These are phyloP conservation scores for Spondyliosoma cantharus DNA, from an alignment of 2,797 vertebrate species.

Conservation along the genomic window DNA sequence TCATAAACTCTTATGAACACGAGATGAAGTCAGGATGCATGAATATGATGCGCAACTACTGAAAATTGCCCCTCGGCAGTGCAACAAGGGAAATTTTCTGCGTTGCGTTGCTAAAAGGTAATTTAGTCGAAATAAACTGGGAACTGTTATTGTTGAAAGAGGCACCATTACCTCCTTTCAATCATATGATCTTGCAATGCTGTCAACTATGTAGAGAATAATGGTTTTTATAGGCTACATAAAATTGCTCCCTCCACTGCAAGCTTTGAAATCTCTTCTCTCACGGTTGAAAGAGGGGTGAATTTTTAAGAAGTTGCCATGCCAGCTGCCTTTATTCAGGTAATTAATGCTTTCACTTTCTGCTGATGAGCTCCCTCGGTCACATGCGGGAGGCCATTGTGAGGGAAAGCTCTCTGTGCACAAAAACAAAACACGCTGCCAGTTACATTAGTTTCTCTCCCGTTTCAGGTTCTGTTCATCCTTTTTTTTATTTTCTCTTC, in stretches of 20 bases:
- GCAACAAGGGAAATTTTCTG: constrained; percentile 43
- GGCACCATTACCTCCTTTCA: constrained; percentile 59
- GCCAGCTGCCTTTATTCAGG: constrained; percentile 67
- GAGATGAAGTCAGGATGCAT: constrained; percentile 34
- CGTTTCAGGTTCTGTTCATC: constrained; percentile 27
- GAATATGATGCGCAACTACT: constrained; percentile 36
- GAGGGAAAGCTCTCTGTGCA: constrained; percentile 37
- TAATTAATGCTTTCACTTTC: constrained; percentile 74
- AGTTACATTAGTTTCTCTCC: constrained; percentile 46
- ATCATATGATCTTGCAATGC: constrained; percentile 46
- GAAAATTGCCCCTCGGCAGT: constrained; percentile 46
- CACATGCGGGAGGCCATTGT: constrained; percentile 53
- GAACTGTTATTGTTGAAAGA: constrained; percentile 59
- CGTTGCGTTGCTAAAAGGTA: constrained; percentile 38
- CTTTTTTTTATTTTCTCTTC: constrained; percentile 9
- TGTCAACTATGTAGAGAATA: constrained; percentile 49
- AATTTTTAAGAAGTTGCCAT: constrained; percentile 51
- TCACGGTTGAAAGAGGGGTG: constrained; percentile 36
- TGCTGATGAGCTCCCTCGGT: constrained; percentile 65
- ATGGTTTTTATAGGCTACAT: constrained; percentile 46
- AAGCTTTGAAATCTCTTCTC: constrained; percentile 42
- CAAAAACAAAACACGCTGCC: constrained; percentile 56
- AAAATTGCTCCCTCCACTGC: constrained; percentile 38
- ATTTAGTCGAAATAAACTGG: constrained; percentile 63
- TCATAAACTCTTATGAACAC: constrained; percentile 32